Percentiles rank a stretch among this genome's conserved stretches.
Evolutionary conservation across 2,888 invertebrate genomes (phyloP).

Genomic region (Tinea pellionella): DNA sequence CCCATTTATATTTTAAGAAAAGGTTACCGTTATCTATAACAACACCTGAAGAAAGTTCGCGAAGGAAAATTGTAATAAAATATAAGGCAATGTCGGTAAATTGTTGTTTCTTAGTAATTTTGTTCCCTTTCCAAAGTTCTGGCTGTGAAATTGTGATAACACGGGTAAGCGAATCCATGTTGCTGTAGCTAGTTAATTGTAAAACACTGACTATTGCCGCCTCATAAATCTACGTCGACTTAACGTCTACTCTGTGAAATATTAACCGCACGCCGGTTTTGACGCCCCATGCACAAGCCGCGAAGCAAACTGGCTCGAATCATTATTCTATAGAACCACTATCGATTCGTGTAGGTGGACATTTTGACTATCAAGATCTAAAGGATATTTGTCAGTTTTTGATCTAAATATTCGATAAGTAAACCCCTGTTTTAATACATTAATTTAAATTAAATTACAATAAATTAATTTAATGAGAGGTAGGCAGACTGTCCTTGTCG

Average conservation of each 20-base stretch:
- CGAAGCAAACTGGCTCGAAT: slow-evolving; percentile 40
- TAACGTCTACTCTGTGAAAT: slow-evolving; percentile 38
- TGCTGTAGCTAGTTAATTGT: slow-evolving; percentile 42
- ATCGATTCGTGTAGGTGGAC: background rate
- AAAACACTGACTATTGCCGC: slow-evolving; percentile 30
- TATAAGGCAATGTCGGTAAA: background rate
- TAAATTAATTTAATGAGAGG: background rate
- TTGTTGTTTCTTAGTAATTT: background rate
- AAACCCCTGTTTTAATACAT: background rate
- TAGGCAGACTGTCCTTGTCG: too few relatives aligned
- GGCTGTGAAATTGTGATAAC: background rate
- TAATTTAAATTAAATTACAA: too few relatives aligned
- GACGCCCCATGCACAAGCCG: slow-evolving; percentile 41
- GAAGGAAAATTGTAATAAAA: background rate
- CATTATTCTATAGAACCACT: background rate
- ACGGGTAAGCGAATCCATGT: slow-evolving; percentile 11
- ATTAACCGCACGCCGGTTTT: slow-evolving; percentile 61
- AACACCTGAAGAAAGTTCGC: background rate
- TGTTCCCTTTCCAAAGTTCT: background rate
- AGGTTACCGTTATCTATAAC: background rate
- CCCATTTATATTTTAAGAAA: too few relatives aligned
- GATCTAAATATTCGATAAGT: background rate
- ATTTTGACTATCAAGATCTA: background rate
- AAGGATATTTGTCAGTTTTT: background rate
- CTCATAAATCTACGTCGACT: slow-evolving; percentile 16